These are phyloP conservation scores for Sciaenops ocellatus DNA, from an alignment of 2,797 vertebrate genomes.

Conservation along the genomic window DNA sequence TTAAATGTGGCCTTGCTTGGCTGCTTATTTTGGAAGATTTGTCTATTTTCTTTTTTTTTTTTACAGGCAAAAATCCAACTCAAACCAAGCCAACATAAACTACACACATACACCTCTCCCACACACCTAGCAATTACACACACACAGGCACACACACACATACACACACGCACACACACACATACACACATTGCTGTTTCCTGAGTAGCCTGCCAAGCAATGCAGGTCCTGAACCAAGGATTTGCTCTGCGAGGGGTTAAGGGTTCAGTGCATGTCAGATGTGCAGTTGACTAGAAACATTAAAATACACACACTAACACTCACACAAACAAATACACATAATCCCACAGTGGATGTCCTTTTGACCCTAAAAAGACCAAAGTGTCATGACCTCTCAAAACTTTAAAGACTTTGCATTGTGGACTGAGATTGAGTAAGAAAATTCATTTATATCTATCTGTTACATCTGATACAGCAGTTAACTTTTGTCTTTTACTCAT, in stretches of 20 bases:
- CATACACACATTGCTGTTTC: constrained; percentile 48
- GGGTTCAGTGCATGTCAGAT: constrained; percentile 66
- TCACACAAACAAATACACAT: constrained; percentile 12
- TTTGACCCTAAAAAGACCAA: constrained; percentile 41
- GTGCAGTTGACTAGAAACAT: constrained; percentile 42
- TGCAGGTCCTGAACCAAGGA: constrained; percentile 62
- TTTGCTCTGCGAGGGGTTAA: constrained; percentile 59
- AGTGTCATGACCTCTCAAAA: constrained; percentile 39
- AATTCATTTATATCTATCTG: constrained; percentile 16
- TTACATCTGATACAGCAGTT: constrained; percentile 25
- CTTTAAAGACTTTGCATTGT: constrained; percentile 43
- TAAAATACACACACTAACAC: constrained; percentile 33
- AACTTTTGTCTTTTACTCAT: constrained; percentile 14
- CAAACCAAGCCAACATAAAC: constrained; percentile 45
- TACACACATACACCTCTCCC: constrained; percentile 39
- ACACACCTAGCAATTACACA: constrained; percentile 57
- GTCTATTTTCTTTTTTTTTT: constrained; percentile 20
- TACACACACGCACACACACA: constrained; percentile 43
- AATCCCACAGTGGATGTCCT: constrained; percentile 27
- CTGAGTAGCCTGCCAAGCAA: constrained; percentile 70
- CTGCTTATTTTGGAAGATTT: constrained; percentile 34
- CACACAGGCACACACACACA: constrained; percentile 9
- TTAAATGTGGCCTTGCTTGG: constrained; percentile 29
- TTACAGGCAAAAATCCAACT: constrained; percentile 36
- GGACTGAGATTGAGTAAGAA: not conserved